These are phyloP conservation scores for Rhinoraja longicauda DNA, from an alignment of 2,797 vertebrate genomes.

Conservation along the genomic window DNA sequence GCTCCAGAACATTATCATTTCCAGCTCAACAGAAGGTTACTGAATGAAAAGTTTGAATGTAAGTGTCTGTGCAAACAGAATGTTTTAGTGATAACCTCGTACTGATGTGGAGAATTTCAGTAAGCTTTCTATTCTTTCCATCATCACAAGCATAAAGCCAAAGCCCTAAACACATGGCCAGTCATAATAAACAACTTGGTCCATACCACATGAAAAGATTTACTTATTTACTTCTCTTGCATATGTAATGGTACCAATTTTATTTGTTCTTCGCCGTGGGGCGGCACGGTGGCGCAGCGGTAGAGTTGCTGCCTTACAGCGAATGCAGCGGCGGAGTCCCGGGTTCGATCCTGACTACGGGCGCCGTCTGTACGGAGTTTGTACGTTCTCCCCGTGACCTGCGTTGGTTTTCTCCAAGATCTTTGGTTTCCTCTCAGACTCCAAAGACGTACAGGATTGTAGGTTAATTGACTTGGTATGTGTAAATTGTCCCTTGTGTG, in stretches of 20 bases:
- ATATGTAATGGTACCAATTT: background rate
- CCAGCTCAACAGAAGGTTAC: background rate
- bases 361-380: no score
- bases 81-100: background rate
- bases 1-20: background rate
- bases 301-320: no score
- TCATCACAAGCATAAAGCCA: background rate
- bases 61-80: background rate
- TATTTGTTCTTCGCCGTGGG: no score
- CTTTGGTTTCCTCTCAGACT: no score
- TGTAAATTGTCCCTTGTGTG: no score
- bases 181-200: background rate
- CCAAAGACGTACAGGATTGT: no score
- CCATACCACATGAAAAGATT: background rate
- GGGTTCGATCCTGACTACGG: no score
- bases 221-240: background rate
- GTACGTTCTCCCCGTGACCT: no score
- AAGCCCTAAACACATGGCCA: background rate
- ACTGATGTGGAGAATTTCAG: background rate
- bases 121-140: background rate
- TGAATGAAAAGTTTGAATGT: background rate
- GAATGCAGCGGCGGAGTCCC: no score
- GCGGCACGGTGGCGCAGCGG: no score
- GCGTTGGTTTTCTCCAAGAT: no score
- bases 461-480: no score